These are phyloP conservation scores for Pristis pectinata DNA, from an alignment of 2,797 vertebrate species.

Conservation along the genomic window DNA sequence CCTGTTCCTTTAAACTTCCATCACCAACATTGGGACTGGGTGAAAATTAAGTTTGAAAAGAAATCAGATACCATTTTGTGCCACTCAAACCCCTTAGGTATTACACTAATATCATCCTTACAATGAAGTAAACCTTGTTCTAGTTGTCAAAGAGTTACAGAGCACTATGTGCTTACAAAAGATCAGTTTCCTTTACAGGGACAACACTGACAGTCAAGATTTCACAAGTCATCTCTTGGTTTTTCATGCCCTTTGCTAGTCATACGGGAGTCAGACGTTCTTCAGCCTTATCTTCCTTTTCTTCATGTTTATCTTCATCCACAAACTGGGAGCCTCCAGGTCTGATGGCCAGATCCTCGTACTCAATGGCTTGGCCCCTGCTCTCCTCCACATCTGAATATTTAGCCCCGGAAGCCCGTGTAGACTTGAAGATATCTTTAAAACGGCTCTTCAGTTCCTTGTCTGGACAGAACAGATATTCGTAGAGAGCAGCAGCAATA, in stretches of 20 bases:
- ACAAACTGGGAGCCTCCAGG: conserved; percentile 65
- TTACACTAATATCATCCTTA: neutral
- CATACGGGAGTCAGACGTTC: conserved; percentile 86
- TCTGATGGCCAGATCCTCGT: conserved; percentile 68
- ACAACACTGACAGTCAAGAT: conserved; percentile 52
- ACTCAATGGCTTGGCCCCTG: conserved; percentile 59
- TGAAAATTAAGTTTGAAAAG: no score
- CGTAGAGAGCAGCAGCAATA: conserved; percentile 77
- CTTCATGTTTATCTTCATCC: conserved; percentile 64
- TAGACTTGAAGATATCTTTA: conserved; percentile 72
- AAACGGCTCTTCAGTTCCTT: conserved; percentile 68
- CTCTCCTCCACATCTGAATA: conserved; percentile 76
- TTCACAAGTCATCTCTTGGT: conserved; percentile 68
- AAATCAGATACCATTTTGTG: no score
- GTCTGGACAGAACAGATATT: conserved; percentile 85
- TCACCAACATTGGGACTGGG: neutral
- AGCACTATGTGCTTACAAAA: conserved; percentile 51
- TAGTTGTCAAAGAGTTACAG: neutral
- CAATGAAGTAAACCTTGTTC: no score
- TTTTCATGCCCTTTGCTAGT: conserved; percentile 78
- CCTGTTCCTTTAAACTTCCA: neutral
- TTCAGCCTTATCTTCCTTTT: conserved; percentile 69
- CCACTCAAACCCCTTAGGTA: neutral
- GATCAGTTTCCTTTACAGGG: conserved; percentile 71
- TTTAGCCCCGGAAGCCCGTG: conserved; percentile 65